Conservation (phyloP, 2,888 invertebrate species). For the Cerastis leucographa region DNA sequence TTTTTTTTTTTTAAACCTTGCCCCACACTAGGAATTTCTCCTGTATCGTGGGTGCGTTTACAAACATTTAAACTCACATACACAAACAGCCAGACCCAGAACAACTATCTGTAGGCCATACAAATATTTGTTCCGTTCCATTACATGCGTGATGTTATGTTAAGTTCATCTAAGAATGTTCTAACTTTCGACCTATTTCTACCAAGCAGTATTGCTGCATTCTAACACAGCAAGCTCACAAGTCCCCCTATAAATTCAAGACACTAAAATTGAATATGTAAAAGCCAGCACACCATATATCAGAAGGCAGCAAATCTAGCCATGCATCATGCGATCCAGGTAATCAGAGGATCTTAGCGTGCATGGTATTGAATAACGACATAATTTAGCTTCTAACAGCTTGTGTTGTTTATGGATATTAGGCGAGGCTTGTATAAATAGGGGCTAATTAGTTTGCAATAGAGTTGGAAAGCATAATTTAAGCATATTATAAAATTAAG, state of each 20-base stretch:
- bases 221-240: neutral
- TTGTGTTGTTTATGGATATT: constrained; percentile 19
- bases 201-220: neutral
- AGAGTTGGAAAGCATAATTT: neutral
- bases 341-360: constrained; percentile 47
- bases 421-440: constrained; percentile 4
- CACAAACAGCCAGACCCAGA: too few species aligned
- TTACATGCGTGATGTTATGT: neutral
- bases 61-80: too few species aligned
- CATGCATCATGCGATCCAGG: constrained; percentile 43
- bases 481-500: too few species aligned
- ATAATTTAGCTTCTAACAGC: constrained; percentile 20
- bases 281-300: constrained; percentile 43
- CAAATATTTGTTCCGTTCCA: too few species aligned
- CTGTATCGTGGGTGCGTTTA: too few species aligned
- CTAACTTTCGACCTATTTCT: neutral
- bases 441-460: neutral
- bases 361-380: constrained; percentile 49
- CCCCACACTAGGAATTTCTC: too few species aligned
- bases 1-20: too few species aligned
- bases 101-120: too few species aligned
- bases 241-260: constrained; percentile 25
- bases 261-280: constrained; percentile 53
- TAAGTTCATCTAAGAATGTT: neutral
- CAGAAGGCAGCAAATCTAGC: constrained; percentile 32